phyloP scores from a whole-genome alignment of 2,888 invertebrate genomes.

The Dasysyrphus albostriatus region DNA sequence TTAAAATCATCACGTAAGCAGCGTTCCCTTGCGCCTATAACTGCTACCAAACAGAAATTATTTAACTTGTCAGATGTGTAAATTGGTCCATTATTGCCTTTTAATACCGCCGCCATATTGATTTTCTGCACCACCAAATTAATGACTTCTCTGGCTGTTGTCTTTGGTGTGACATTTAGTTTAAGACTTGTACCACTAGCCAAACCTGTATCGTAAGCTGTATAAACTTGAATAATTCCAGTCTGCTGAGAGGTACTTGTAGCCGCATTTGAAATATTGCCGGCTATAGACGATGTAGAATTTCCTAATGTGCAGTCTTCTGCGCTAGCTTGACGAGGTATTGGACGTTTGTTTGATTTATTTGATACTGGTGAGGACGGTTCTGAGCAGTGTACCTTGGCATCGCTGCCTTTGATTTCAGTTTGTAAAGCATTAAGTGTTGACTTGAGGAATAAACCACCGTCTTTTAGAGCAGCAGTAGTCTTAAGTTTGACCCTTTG shows the following conservation, averaged over 20 bases:
- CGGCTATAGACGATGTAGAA: constrained; percentile 78
- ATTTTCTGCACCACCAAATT: constrained; percentile 97
- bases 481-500: constrained; percentile 85
- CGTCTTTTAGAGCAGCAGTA: constrained; percentile 83
- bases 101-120: constrained; percentile 95
- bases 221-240: constrained; percentile 91
- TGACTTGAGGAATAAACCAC: constrained; percentile 85
- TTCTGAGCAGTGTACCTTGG: constrained; percentile 79
- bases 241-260: constrained; percentile 74
- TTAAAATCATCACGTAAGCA: constrained; percentile 97
- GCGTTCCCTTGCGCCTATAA: constrained; percentile 96
- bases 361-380: constrained; percentile 73
- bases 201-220: constrained; percentile 97
- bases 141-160: constrained; percentile 97
- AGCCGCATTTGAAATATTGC: constrained; percentile 76
- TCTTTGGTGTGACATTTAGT: constrained; percentile 95
- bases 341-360: constrained; percentile 78
- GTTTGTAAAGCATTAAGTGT: constrained; percentile 84
- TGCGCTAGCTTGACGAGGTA: constrained; percentile 80
- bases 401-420: constrained; percentile 83
- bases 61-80: constrained; percentile 92
- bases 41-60: constrained; percentile 97
- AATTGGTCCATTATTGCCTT: constrained; percentile 93
- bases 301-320: constrained; percentile 78
- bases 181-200: constrained; percentile 97